Percentiles rank a stretch among this genome's conserved stretches.
Evolutionary conservation across 2,888 invertebrate genomes (phyloP).

Genomic region (Drosophila silvestris): DNA sequence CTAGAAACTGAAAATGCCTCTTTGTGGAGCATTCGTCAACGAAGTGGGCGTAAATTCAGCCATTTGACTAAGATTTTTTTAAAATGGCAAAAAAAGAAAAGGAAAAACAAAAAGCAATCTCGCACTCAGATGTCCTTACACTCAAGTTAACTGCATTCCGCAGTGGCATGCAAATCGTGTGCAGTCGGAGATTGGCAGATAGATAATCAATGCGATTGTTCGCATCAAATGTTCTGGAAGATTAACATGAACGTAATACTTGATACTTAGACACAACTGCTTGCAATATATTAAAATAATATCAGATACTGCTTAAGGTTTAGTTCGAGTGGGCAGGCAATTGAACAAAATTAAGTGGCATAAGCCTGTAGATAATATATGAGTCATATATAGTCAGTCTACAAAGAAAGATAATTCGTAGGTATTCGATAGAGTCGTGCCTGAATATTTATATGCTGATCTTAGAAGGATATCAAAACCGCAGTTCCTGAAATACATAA

Average conservation of each 20-base stretch:
- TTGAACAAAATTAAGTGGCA: not conserved
- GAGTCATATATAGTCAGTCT: too few species aligned
- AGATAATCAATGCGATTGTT: constrained; percentile 38
- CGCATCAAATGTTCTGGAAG: constrained; percentile 45
- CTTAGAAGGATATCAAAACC: not conserved
- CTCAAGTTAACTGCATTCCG: constrained; percentile 11
- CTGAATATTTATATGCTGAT: not conserved
- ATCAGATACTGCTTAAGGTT: not conserved
- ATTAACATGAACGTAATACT: constrained; percentile 20
- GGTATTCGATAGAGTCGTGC: not conserved
- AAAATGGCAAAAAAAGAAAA: constrained; percentile 23
- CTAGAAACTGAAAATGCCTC: constrained; percentile 53
- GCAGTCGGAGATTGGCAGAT: constrained; percentile 33
- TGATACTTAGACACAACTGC: too few species aligned
- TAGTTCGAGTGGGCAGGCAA: too few species aligned
- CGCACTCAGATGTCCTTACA: constrained; percentile 23
- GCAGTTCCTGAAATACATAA: not conserved
- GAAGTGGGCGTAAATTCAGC: not conserved
- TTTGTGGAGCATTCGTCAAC: constrained; percentile 36
- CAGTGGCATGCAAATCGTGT: constrained; percentile 26
- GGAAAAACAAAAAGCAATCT: constrained; percentile 28
- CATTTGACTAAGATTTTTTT: constrained; percentile 33
- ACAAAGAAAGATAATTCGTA: not conserved
- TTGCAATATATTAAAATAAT: not conserved
- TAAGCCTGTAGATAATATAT: not conserved